Evolutionary conservation across 2,113 vertebrate species (phyloP), one percentile per base, ranked within the genome.

Genomic region (Hippoglossus stenolepis): DNA sequence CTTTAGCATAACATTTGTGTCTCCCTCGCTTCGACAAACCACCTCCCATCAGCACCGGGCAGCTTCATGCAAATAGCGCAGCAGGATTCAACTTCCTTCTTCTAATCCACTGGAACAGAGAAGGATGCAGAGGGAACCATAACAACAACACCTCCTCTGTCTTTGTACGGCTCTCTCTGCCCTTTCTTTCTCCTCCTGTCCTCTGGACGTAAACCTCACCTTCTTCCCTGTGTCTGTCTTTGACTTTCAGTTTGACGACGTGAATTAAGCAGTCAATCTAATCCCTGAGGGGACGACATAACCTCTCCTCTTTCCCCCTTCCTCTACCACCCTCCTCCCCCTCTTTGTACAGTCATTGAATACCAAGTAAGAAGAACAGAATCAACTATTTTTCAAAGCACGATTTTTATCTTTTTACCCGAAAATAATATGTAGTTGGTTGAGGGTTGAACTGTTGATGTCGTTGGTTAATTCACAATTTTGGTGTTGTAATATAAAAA

Each of bases 261-360:
- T 84, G 65, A 90, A 85, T 84, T 67, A 85, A 84, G 65, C 65
- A 83, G 82, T 83, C 73, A 67, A 84, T 85, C 70, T 73, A 62
- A 61, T 72, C 71, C 78, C 74, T 7, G 40, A 70, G 40, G 63
- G 63, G 66, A 74, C 17, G 12, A 63, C 73, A 75, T 64, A 83
- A 81, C 73, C 73, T 77, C 72, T 56, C 54, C 40, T 49, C 56
- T 60, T 49, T 23, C 45, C 38, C 31, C 43, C 60, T 51, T 68
- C 54, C 35, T 59, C 56, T 9, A 9, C 17, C 21, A 17, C 45
- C 61, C 54, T 59, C 75, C 53, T 28, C 68, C 31, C 12, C 20
- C 51, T 20, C 31, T 51, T 64, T 18, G 38, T 66, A 65, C 59
- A n/a, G 12, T 51, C 21, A 31, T 0, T 60, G 77, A 87, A 87